These are phyloP conservation scores for Argyrosomus regius DNA, from an alignment of 2,797 vertebrate genomes.

Conservation along the genomic window DNA sequence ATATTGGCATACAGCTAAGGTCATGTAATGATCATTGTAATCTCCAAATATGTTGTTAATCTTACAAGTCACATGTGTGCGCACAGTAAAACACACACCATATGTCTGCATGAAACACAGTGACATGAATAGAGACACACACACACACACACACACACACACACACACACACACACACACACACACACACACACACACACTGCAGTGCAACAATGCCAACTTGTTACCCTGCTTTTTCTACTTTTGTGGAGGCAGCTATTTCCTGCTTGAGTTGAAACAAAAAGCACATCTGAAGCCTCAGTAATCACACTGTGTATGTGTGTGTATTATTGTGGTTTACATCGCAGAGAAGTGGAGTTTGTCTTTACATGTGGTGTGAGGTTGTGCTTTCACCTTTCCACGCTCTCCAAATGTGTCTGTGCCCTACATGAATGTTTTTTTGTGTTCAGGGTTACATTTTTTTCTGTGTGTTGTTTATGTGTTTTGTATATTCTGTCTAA, in stretches of 20 bases:
- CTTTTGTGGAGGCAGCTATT: conserved; percentile 31
- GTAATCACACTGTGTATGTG: conserved; percentile 28
- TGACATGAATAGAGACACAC: not conserved
- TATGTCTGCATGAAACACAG: not conserved
- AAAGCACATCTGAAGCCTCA: conserved; percentile 40
- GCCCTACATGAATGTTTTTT: conserved; percentile 11
- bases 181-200: not conserved
- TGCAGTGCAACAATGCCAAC: conserved; percentile 7
- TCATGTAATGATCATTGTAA: not conserved
- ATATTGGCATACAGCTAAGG: not conserved
- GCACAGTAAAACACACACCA: not conserved
- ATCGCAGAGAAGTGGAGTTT: not conserved
- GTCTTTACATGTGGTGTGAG: not conserved
- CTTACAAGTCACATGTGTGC: not conserved
- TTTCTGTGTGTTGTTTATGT: not conserved
- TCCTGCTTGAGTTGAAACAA: conserved; percentile 30
- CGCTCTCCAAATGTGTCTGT: not conserved
- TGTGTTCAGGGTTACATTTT: not conserved
- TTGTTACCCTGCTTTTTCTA: conserved; percentile 1
- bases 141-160: not conserved
- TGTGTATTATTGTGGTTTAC: not conserved
- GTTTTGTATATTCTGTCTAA: not conserved
- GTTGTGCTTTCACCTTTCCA: conserved; percentile 11
- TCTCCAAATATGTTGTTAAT: not conserved
- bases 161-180: not conserved